phyloP scores from a whole-genome alignment of 2,797 vertebrate genomes.

The Odontamblyopus rebecca region DNA sequence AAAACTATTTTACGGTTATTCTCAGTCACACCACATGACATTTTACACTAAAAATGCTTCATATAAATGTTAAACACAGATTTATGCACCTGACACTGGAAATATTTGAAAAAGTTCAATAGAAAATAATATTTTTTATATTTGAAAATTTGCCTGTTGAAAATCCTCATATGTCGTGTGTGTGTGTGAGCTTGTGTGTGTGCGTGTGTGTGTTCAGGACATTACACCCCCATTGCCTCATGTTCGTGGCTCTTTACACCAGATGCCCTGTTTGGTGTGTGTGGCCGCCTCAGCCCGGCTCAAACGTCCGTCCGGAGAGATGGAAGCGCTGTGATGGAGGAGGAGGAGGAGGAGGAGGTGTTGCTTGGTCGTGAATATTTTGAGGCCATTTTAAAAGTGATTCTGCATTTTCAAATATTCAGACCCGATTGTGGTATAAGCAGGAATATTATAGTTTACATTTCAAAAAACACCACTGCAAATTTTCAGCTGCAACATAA shows the following conservation, averaged over 20 bases:
- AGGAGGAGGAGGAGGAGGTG: slow-evolving; percentile 7
- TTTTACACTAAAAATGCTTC: no score
- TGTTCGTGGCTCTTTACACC: slow-evolving; percentile 49
- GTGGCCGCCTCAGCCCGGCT: background rate
- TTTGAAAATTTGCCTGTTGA: no score
- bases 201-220: slow-evolving; percentile 28
- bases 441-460: background rate
- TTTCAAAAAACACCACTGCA: background rate
- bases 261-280: slow-evolving; percentile 46
- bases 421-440: background rate
- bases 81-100: no score
- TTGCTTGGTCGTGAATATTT: slow-evolving; percentile 36
- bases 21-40: no score
- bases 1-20: no score
- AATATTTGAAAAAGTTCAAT: no score
- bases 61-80: no score
- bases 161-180: no score
- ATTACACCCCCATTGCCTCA: slow-evolving; percentile 45
- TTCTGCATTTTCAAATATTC: background rate
- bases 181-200: no score
- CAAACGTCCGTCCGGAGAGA: slow-evolving; percentile 22
- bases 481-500: no score
- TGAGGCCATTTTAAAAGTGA: background rate
- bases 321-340: slow-evolving; percentile 21
- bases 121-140: no score